These are phyloP conservation scores for Ophioderma brevispina DNA, from an alignment of 35 echinoderm and acorn worm genomes.

Conservation along the genomic window DNA sequence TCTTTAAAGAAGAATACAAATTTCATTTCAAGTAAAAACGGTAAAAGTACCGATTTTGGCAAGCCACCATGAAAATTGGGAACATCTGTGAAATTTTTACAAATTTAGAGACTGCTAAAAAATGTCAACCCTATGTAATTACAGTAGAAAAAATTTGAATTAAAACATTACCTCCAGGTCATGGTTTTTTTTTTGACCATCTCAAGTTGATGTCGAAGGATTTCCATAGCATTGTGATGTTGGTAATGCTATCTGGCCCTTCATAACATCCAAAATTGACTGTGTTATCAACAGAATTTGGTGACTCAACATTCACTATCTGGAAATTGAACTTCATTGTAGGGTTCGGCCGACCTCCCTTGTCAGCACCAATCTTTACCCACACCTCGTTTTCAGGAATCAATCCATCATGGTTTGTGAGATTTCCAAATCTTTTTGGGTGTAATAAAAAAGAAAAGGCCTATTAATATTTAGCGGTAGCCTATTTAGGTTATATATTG, in stretches of 20 bases:
- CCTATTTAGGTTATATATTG: too few relatives aligned
- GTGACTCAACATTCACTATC: slow-evolving; percentile 12
- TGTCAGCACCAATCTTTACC: slow-evolving; percentile 47
- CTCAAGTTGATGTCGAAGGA: not conserved
- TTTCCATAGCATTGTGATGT: not conserved
- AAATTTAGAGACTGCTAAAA: too few relatives aligned
- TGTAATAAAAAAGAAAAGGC: too few relatives aligned
- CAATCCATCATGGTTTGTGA: slow-evolving; percentile 20
- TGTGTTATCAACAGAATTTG: slow-evolving; percentile 34
- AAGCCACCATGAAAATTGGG: too few relatives aligned
- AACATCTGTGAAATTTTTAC: too few relatives aligned
- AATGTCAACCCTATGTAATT: too few relatives aligned
- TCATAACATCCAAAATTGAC: slow-evolving; percentile 5
- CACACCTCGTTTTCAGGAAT: slow-evolving; percentile 39
- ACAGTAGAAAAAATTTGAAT: too few relatives aligned
- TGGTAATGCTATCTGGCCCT: not conserved
- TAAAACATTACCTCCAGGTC: not conserved
- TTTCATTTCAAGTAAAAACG: too few relatives aligned
- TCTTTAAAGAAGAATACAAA: too few relatives aligned
- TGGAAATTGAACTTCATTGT: slow-evolving; percentile 37
- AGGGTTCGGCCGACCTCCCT: not conserved
- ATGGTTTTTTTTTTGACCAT: not conserved
- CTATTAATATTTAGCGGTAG: too few relatives aligned
- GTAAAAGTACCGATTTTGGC: too few relatives aligned
- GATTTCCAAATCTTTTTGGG: not conserved